A percentile compares a stretch with the other conserved stretches of the same genome.
These are phyloP conservation scores for Arctocebus calabarensis DNA, from an alignment of 2,797 vertebrate genomes.

Conservation along the genomic window DNA sequence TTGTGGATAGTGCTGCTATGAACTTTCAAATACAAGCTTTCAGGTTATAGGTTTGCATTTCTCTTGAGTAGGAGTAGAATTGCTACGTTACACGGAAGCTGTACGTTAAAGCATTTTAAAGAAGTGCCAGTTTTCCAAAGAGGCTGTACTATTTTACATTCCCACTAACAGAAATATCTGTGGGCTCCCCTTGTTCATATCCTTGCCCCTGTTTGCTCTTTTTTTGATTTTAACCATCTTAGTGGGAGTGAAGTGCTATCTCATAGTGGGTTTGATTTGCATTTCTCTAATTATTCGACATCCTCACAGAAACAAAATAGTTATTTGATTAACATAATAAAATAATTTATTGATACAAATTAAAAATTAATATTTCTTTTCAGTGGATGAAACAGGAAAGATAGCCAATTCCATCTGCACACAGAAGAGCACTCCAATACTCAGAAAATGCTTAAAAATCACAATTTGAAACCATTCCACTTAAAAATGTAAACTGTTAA, in stretches of 20 bases:
- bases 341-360: conserved; percentile 65
- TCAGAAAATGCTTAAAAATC: conserved; percentile 31
- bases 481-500: neutral
- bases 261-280: conserved; percentile 47
- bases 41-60: neutral
- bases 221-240: conserved; percentile 2
- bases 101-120: neutral
- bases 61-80: neutral
- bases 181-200: neutral
- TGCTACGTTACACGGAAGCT: neutral
- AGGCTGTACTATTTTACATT: neutral
- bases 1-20: neutral
- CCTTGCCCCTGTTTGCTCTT: neutral
- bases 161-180: neutral
- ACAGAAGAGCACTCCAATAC: neutral
- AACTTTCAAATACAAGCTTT: neutral
- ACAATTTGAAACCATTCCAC: neutral
- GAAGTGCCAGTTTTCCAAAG: neutral
- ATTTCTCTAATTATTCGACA: conserved; percentile 64
- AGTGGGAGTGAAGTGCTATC: neutral
- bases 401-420: conserved; percentile 46
- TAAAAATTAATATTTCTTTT: conserved; percentile 73
- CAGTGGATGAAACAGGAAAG: conserved; percentile 55
- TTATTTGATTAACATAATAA: conserved; percentile 66
- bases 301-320: conserved; percentile 51